These are phyloP conservation scores for Lucilia cuprina DNA, from an alignment of 1,140 invertebrate species.

Conservation along the genomic window DNA sequence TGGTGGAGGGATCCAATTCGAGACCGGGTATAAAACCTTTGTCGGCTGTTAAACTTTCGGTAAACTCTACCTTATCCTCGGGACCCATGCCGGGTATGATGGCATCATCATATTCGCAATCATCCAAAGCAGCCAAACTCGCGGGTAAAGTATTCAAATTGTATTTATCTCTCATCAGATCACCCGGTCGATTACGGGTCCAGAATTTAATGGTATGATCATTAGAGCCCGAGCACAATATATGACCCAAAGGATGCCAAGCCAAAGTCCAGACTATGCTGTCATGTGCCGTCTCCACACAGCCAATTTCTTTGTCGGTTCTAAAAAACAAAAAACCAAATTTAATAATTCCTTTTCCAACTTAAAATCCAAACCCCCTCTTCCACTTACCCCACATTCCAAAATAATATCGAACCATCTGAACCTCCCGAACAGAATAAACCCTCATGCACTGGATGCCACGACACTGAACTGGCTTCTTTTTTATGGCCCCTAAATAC, in stretches of 20 bases:
- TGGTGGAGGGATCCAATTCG: constrained; percentile 77
- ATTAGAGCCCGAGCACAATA: constrained; percentile 97
- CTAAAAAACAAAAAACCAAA: constrained; percentile 64
- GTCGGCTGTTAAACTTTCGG: constrained; percentile 64
- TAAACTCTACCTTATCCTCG: constrained; percentile 83
- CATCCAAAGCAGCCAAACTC: constrained; percentile 74
- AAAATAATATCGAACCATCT: constrained; percentile 97
- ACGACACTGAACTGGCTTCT: constrained; percentile 95
- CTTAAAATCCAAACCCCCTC: background rate
- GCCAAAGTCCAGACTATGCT: constrained; percentile 98
- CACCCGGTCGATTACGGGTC: constrained; percentile 97
- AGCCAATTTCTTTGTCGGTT: constrained; percentile 96
- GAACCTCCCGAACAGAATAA: constrained; percentile 96
- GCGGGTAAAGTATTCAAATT: constrained; percentile 92
- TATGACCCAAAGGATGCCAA: constrained; percentile 99
- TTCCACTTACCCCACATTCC: constrained; percentile 88
- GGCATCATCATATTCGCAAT: constrained; percentile 78
- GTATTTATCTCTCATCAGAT: constrained; percentile 96
- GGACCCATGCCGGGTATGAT: constrained; percentile 89
- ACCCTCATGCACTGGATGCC: constrained; percentile 97
- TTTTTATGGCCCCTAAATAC: constrained; percentile 98
- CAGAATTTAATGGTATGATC: constrained; percentile 99
- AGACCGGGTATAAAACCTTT: constrained; percentile 82
- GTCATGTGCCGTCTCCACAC: constrained; percentile 98
- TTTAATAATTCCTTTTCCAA: background rate